Base-by-base conservation (phyloP, 2,113 vertebrate genomes). In the Vombatus ursinus region DNA sequence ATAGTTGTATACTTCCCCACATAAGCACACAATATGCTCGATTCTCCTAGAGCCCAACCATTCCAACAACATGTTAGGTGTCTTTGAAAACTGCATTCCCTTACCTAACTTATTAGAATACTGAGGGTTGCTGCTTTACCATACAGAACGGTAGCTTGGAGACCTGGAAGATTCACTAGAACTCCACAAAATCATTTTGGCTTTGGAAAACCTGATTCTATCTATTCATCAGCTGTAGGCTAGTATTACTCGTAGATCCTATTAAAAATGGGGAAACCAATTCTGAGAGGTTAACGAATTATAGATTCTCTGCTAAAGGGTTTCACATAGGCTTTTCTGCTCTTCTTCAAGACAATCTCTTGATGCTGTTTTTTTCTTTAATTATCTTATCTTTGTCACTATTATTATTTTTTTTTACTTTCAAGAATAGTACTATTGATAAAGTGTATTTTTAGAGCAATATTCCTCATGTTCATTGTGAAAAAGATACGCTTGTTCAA, bases 401-500 rank as follows among this genome's bases (percentile, higher is more conserved):
- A 2, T 50, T 23, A 89, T 89, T 68, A 3, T 90, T 54, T 7
- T 89, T 7, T 90, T 96, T 96, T 31, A 90, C 25, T 89, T 91
- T 95, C 22, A 84, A 24, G n/a, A 3, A 92, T 3, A 54, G 1
- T 51, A 31, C 37, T 94, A 92, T 61, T 23, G 0, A 52, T 61
- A 31, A 93, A 94, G 0, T 90, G 19, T 50, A 37, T 51, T 84
- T 48, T 61, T 92, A 94, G n/a, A 92, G 23, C 6, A 25, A 22
- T 90, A 5, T 31, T 93, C 10, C 9, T 50, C 49, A 90, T 48
- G 19, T 93, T 95, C 28, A 91, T 61, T 96, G 50, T 93, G 92
- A 93, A 93, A 89, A 2, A 54, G 12, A 93, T 93, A 25, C 26
- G 8, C 8, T 95, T 94, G 3, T 91, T 93, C 94, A 44, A 23